A percentile compares a stretch with the other conserved stretches of the same genome.
These are phyloP conservation scores for Mylabris phalerata DNA, from an alignment of 1,140 invertebrate species.

Conservation along the genomic window DNA sequence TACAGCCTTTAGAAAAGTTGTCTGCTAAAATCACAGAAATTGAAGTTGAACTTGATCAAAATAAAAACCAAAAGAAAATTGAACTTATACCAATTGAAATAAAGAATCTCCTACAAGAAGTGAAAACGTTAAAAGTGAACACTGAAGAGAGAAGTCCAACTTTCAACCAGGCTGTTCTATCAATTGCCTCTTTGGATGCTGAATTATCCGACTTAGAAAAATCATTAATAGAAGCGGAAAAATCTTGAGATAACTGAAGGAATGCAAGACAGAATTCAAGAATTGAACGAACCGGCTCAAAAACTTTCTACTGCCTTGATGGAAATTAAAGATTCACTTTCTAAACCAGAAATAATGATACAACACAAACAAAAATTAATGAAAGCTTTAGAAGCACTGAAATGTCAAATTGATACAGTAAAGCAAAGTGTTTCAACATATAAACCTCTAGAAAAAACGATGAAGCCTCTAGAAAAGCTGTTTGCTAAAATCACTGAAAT, in stretches of 20 bases:
- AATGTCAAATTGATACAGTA: not conserved
- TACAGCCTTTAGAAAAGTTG: not conserved
- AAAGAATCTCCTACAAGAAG: not conserved
- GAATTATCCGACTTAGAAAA: too few species aligned
- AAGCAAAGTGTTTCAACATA: too few species aligned
- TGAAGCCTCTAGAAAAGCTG: not conserved
- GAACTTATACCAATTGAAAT: not conserved
- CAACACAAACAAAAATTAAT: constrained; percentile 1
- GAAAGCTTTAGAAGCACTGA: not conserved
- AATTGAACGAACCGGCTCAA: constrained; percentile 2
- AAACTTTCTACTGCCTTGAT: constrained; percentile 4
- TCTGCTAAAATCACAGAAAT: not conserved
- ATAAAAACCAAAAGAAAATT: not conserved
- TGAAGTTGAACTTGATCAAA: not conserved
- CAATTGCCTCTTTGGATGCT: too few species aligned
- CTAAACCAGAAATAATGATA: not conserved
- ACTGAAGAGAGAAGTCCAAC: not conserved
- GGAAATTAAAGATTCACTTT: constrained; percentile 1
- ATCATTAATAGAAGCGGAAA: not conserved
- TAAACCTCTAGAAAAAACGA: too few species aligned
- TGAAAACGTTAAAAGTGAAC: constrained; percentile 1
- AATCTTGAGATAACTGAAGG: not conserved
- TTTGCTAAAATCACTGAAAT: constrained; percentile 1
- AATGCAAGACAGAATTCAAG: not conserved
- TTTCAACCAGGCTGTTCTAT: not conserved